Evolutionary conservation across 2,113 vertebrate genomes (phyloP).

Genomic region (Silurus asotus): DNA sequence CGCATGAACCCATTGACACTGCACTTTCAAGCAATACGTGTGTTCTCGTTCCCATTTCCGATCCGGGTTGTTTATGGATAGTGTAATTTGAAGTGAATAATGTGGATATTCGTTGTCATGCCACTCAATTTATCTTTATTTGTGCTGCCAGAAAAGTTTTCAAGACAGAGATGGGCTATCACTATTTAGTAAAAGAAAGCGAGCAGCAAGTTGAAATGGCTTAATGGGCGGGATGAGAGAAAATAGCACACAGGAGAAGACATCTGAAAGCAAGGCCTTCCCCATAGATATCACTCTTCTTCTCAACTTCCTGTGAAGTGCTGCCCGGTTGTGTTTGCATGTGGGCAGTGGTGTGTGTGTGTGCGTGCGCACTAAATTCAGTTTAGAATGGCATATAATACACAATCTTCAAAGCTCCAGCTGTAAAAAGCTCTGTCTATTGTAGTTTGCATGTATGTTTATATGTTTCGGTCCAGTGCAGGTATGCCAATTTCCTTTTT

Average conservation of each 20-base stretch:
- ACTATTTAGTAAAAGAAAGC: not conserved
- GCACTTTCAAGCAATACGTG: conserved; percentile 21
- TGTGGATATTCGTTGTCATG: not conserved
- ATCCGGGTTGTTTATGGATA: conserved; percentile 3
- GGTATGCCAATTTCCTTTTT: not conserved
- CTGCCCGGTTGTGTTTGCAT: conserved; percentile 4
- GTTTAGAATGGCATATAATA: not conserved
- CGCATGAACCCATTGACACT: conserved; percentile 45
- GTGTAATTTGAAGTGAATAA: conserved; percentile 17
- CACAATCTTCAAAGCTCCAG: not conserved
- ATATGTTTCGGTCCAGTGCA: not conserved
- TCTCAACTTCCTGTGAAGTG: conserved; percentile 1
- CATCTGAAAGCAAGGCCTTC: conserved; percentile 1
- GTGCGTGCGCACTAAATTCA: conserved; percentile 26
- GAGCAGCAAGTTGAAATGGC: not conserved
- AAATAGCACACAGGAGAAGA: conserved; percentile 1
- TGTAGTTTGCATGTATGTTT: not conserved
- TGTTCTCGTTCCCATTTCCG: not conserved
- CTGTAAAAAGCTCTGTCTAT: not conserved
- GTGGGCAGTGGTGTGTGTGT: not conserved
- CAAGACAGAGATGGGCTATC: not conserved
- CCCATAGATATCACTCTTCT: conserved; percentile 8
- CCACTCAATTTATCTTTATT: not conserved
- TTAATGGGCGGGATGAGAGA: not conserved
- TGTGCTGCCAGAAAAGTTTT: not conserved